Evolutionary conservation across 2,888 invertebrate genomes (phyloP).

Genomic region (Volucella inanis): DNA sequence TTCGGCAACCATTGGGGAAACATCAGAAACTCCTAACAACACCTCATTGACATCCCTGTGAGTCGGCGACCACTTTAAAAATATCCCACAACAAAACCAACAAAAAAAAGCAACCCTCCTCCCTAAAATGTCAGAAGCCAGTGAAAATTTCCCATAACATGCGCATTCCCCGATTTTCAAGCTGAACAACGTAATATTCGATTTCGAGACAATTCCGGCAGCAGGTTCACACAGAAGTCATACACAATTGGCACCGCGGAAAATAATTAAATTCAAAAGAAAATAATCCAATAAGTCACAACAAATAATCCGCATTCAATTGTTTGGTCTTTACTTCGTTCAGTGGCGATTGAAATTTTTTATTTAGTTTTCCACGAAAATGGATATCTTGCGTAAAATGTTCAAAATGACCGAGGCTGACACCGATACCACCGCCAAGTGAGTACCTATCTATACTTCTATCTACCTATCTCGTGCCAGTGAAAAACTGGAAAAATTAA

Average conservation of each 20-base stretch:
- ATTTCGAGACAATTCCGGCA: conserved; percentile 70
- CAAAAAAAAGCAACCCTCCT: conserved; percentile 22
- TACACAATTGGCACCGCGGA: conserved; percentile 14
- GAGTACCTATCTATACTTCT: conserved; percentile 71
- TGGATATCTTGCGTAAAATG: conserved; percentile 81
- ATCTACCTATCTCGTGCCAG: neutral
- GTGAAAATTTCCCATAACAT: conserved; percentile 67
- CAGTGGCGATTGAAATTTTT: conserved; percentile 52
- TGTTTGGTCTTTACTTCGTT: conserved; percentile 48
- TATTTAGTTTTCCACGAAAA: conserved; percentile 68
- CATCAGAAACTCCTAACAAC: neutral
- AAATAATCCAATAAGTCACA: conserved; percentile 9
- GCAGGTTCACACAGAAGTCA: conserved; percentile 52
- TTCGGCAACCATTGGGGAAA: neutral
- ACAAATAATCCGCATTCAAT: conserved; percentile 43
- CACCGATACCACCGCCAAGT: conserved; percentile 75
- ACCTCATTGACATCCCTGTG: conserved; percentile 32
- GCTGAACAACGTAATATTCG: conserved; percentile 67
- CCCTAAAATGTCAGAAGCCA: conserved; percentile 29
- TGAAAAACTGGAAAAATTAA: conserved; percentile 38
- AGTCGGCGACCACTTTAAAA: neutral
- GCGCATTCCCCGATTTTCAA: conserved; percentile 59
- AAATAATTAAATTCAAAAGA: neutral
- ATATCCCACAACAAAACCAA: conserved; percentile 53
- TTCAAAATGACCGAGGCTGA: conserved; percentile 78